A percentile compares a stretch with the other conserved stretches of the same genome.
These are phyloP conservation scores for Subanguina moxae DNA, from an alignment of 1,140 invertebrate species.

Conservation along the genomic window DNA sequence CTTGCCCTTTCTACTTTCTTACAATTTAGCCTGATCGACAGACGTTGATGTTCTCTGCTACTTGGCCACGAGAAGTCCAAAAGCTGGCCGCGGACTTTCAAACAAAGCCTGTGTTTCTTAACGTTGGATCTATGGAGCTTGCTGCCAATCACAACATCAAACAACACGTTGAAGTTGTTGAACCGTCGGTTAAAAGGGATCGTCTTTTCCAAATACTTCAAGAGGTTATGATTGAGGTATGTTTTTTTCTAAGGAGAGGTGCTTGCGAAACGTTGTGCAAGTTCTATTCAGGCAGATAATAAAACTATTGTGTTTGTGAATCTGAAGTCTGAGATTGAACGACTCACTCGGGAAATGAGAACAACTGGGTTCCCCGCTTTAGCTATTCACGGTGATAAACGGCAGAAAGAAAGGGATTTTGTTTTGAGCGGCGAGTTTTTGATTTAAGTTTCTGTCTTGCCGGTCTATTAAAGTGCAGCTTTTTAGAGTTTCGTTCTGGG, in stretches of 20 bases:
- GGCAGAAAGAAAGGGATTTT: constrained; percentile 64
- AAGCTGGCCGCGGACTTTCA: constrained; percentile 88
- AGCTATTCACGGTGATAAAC: constrained; percentile 65
- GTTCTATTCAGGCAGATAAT: constrained; percentile 32
- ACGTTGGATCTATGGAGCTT: constrained; percentile 84
- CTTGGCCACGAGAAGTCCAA: constrained; percentile 93
- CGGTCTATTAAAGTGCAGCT: background rate
- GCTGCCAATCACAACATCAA: constrained; percentile 94
- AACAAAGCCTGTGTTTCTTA: constrained; percentile 82
- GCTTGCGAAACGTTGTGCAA: too few species aligned
- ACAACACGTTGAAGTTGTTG: constrained; percentile 32
- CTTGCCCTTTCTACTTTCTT: background rate
- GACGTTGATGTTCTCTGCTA: constrained; percentile 95
- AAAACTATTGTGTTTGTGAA: constrained; percentile 83
- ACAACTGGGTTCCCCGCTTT: constrained; percentile 71
- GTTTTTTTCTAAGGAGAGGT: constrained; percentile 8
- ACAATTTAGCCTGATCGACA: constrained; percentile 73
- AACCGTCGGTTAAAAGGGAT: background rate
- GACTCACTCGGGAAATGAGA: constrained; percentile 85
- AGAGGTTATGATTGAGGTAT: constrained; percentile 25
- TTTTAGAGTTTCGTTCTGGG: constrained; percentile 73
- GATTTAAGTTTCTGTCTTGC: too few species aligned
- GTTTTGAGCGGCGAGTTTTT: constrained; percentile 56
- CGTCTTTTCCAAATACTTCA: constrained; percentile 46
- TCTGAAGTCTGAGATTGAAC: constrained; percentile 90